These are phyloP conservation scores for Poeciliopsis retropinna DNA, from an alignment of 2,113 vertebrate genomes.

Conservation along the genomic window DNA sequence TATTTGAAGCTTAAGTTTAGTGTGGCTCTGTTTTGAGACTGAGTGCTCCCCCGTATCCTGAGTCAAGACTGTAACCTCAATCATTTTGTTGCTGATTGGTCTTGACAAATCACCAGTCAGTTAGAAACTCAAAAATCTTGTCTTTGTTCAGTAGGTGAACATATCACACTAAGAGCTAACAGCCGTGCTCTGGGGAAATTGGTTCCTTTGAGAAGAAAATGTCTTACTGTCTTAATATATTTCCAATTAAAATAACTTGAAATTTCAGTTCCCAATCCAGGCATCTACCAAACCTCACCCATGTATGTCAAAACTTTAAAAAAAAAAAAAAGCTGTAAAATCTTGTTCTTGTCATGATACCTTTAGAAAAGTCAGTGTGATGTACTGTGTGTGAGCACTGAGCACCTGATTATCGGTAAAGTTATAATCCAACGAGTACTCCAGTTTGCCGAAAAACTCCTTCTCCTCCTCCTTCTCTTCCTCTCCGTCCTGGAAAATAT, in stretches of 20 bases:
- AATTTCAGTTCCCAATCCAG: background rate
- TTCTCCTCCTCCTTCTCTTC: slow-evolving; percentile 81
- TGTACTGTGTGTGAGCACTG: background rate
- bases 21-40: background rate
- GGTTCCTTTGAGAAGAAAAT: background rate
- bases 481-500: slow-evolving; percentile 78
- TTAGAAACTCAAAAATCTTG: background rate
- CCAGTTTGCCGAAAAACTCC: slow-evolving; percentile 84
- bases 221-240: background rate
- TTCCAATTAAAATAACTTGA: background rate
- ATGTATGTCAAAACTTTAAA: background rate
- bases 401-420: slow-evolving; percentile 88
- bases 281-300: background rate
- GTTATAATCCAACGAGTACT: slow-evolving; percentile 88
- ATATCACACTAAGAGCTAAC: background rate
- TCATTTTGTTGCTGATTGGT: background rate
- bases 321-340: background rate
- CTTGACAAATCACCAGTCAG: background rate
- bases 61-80: background rate
- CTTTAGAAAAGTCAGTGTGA: background rate
- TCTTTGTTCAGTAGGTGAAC: background rate
- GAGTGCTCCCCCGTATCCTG: background rate
- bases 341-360: background rate
- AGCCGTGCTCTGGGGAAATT: background rate
- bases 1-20: background rate